These are phyloP conservation scores for Macroglossus sobrinus DNA, from an alignment of 2,113 vertebrate genomes.

Conservation along the genomic window DNA sequence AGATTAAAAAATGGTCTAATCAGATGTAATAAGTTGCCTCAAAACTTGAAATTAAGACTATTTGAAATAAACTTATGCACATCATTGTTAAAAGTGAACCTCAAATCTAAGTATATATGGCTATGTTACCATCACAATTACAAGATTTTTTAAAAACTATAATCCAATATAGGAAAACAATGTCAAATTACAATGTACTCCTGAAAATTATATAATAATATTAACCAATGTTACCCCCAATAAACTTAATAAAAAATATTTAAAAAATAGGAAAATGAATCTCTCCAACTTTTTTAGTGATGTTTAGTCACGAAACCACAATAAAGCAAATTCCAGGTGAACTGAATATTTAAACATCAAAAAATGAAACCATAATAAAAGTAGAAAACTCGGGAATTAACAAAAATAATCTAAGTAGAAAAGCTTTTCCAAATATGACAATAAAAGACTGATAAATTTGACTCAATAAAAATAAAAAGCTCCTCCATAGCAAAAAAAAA, in stretches of 20 bases:
- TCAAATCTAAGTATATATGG: neutral
- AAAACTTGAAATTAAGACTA: slow-evolving; percentile 1
- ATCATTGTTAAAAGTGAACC: neutral
- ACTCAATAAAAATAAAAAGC: neutral
- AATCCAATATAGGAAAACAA: neutral
- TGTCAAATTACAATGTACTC: too few relatives aligned
- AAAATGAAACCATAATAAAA: neutral
- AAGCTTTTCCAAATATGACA: neutral
- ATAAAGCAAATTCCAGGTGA: neutral
- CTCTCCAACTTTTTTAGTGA: neutral
- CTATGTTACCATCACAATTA: neutral
- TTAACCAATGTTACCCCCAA: too few relatives aligned
- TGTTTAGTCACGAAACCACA: neutral
- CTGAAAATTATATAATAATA: too few relatives aligned
- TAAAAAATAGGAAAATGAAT: neutral
- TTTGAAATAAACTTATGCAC: neutral
- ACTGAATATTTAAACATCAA: neutral
- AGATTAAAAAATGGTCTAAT: neutral
- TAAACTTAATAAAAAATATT: too few relatives aligned
- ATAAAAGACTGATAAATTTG: neutral
- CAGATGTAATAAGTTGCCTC: neutral
- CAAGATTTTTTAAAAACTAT: neutral
- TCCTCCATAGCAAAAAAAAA: neutral
- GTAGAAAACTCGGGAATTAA: neutral
- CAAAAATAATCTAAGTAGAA: neutral